Percentiles rank a stretch among this genome's conserved stretches.
Conservation (phyloP, 2,797 vertebrate species). For the Centropyge bicolor region DNA sequence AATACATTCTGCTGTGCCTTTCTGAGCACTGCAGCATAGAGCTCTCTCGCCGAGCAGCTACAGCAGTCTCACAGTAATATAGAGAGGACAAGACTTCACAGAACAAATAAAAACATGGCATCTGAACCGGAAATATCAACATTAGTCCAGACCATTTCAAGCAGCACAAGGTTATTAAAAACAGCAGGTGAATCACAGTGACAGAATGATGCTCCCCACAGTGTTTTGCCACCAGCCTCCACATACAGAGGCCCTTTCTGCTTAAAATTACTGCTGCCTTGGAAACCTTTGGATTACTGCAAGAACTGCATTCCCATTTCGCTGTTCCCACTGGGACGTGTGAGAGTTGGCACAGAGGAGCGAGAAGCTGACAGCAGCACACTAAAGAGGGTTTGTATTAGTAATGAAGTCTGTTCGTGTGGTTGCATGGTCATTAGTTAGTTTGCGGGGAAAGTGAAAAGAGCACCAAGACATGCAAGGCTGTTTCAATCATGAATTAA, state of each 20-base stretch:
- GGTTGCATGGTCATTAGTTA: conserved; percentile 48
- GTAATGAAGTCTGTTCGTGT: conserved; percentile 55
- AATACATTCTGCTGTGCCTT: conserved; percentile 30
- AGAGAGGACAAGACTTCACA: background rate
- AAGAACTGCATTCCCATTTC: conserved; percentile 48
- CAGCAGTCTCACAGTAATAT: background rate
- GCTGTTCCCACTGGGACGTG: conserved; percentile 52
- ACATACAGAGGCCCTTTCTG: conserved; percentile 28
- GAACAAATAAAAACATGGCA: background rate
- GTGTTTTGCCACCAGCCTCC: conserved; percentile 5
- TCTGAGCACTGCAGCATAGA: conserved; percentile 9
- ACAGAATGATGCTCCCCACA: conserved; percentile 2
- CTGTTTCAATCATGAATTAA: background rate
- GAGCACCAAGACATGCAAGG: background rate
- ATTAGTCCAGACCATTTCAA: background rate
- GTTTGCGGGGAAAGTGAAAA: conserved; percentile 54
- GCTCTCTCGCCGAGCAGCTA: background rate
- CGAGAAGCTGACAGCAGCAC: conserved; percentile 52
- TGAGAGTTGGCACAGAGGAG: conserved; percentile 69
- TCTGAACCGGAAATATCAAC: conserved; percentile 6
- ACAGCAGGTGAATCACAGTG: conserved; percentile 7
- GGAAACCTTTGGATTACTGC: conserved; percentile 60
- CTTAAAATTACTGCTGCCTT: conserved; percentile 55
- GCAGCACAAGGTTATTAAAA: conserved; percentile 7
- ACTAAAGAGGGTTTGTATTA: conserved; percentile 61